Percentiles rank a stretch among this genome's conserved stretches.
Evolutionary conservation across 1,140 invertebrate genomes (phyloP).

Genomic region (Popillia japonica): DNA sequence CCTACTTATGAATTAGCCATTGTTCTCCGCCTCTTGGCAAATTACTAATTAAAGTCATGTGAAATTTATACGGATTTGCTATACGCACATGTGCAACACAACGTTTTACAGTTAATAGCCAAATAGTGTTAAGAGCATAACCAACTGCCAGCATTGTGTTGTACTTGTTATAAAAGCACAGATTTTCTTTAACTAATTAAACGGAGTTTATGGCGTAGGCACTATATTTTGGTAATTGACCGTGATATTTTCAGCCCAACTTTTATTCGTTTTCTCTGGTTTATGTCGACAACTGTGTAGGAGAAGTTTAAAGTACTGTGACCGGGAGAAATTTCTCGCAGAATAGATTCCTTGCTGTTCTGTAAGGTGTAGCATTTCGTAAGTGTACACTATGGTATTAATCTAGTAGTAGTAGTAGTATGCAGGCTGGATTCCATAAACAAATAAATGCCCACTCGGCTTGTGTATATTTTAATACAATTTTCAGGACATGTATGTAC

Average conservation of each 20-base stretch:
- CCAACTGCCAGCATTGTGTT: not conserved
- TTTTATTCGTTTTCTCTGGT: too few species aligned
- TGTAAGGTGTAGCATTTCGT: too few species aligned
- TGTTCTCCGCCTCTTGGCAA: slow-evolving; percentile 6
- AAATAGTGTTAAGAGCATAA: not conserved
- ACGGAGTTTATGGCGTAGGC: not conserved
- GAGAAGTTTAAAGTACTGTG: too few species aligned
- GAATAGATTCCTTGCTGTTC: too few species aligned
- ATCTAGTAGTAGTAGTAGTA: too few species aligned
- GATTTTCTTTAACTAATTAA: slow-evolving; percentile 16
- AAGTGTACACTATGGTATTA: too few species aligned
- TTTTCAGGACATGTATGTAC: too few species aligned
- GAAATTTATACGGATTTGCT: slow-evolving; percentile 27
- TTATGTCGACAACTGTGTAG: too few species aligned
- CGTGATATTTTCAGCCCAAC: not conserved
- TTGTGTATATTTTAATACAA: too few species aligned
- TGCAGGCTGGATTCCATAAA: too few species aligned
- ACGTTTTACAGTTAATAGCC: not conserved
- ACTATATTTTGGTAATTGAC: slow-evolving; percentile 30
- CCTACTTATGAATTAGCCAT: slow-evolving; percentile 30
- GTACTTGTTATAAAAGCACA: not conserved
- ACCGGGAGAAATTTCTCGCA: too few species aligned
- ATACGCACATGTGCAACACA: not conserved
- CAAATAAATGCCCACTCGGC: too few species aligned
- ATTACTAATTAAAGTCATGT: slow-evolving; percentile 30